Evolutionary conservation across 2,888 invertebrate genomes (phyloP).

Genomic region (Anticlea derivata): DNA sequence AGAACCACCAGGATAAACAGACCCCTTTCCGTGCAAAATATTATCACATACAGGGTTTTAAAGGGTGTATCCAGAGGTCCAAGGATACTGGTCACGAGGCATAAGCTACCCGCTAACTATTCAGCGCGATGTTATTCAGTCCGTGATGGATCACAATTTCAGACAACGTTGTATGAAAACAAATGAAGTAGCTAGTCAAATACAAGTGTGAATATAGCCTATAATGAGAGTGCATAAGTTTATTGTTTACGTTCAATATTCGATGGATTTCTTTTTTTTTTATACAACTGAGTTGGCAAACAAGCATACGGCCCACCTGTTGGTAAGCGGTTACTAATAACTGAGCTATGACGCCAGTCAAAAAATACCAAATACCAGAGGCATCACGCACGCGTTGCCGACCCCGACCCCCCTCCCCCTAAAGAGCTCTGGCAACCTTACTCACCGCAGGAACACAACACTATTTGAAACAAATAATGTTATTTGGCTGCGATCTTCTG

Average conservation of each 20-base stretch:
- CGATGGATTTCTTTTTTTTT: too few relatives aligned
- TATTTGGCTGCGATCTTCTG: too few relatives aligned
- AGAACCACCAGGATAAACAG: slow-evolving; percentile 53
- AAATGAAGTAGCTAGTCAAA: slow-evolving; percentile 62
- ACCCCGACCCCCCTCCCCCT: too few relatives aligned
- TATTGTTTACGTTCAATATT: slow-evolving; percentile 8
- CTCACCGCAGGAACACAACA: too few relatives aligned
- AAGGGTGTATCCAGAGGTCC: slow-evolving; percentile 55
- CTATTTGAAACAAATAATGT: too few relatives aligned
- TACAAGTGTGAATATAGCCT: slow-evolving; percentile 29
- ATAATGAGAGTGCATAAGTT: slow-evolving; percentile 24
- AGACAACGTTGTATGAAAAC: slow-evolving; percentile 75
- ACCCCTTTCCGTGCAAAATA: slow-evolving; percentile 45
- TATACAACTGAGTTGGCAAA: too few relatives aligned
- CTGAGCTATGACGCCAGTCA: too few relatives aligned
- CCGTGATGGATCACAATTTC: slow-evolving; percentile 77
- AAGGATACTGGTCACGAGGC: slow-evolving; percentile 51
- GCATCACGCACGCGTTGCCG: too few relatives aligned
- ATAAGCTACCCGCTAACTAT: slow-evolving; percentile 72
- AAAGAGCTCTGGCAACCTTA: too few relatives aligned
- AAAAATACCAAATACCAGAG: too few relatives aligned
- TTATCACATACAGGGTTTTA: slow-evolving; percentile 40
- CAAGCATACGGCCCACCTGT: too few relatives aligned
- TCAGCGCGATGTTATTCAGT: slow-evolving; percentile 74
- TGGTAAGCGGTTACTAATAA: too few relatives aligned